Evolutionary conservation across 2,888 invertebrate species (phyloP), one percentile per base, ranked within the genome.

Genomic region (Acanthosepion lycidas): DNA sequence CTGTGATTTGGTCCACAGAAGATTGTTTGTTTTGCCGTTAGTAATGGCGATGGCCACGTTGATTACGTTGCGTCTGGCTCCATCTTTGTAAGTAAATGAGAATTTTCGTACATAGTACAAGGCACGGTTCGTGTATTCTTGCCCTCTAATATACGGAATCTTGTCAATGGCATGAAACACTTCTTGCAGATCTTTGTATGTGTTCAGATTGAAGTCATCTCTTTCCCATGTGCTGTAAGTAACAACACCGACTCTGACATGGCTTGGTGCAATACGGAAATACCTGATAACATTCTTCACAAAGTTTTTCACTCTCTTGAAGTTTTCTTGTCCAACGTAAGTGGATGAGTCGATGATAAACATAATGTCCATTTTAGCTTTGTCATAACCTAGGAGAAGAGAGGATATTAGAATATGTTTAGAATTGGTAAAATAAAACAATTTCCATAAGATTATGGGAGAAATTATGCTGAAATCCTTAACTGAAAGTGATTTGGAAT

Each of bases 31-130:
- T 12, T 28, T 92, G 49, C 92, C 92, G 26, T 92, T 51, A 12
- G 92, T 92, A 49, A 92, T 92, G 26, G 49, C 48, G 51, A 92
- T 51, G 51, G 92, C 92, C 49, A 92, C 51, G 49, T 92, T 92
- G 51, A 92, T 9, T 26, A 92, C 92, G 8, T 51, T 23, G 2
- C 3, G 48, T n/a, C 92, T 92, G 92, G 48, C 92, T 92, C 92
- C 92, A 48, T 9, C 8, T 23, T 49, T 23, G 28, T 48, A 48
- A 48, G 49, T 26, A 49, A 92, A 92, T 28, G 92, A 92, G 51
- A n/a, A 51, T 15, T 5, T 92, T 48, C 92, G 48, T 48, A 92
- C n/a, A 51, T 23, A 92, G 28, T 0, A 15, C 51, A 92, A 92
- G 28, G 92, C 92, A 28, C 48, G 51, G 33, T 49, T 49, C 2